Evolutionary conservation across 2,797 vertebrate genomes (phyloP), one percentile per base, ranked within the genome.

Genomic region (Neostethus bicornis): DNA sequence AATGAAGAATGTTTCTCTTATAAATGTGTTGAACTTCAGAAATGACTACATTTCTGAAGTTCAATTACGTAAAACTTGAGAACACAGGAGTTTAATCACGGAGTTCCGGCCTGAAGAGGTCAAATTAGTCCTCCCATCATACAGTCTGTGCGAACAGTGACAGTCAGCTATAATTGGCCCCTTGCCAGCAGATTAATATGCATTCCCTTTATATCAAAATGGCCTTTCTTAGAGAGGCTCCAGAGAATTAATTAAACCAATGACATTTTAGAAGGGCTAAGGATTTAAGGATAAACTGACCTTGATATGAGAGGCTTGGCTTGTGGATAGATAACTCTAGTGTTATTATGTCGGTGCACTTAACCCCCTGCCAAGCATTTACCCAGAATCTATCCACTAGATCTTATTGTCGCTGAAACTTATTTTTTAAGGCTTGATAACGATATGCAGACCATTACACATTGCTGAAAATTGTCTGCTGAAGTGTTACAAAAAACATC

Each of bases 191-290:
- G 72, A 85, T 86, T 86, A 84, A 86, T 85, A 84, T 66, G 75
- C 73, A 73, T 66, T 69, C 77, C 62, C 57, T 63, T 68, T 70
- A 70, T 76, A 80, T 86, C 81, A 74, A 78, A 85, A 74, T 51
- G 54, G 47, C 55, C 67, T 81, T 83, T 85, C 69, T 77, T 67
- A 64, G 53, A 19, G 57, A 70, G 26, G 44, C 78, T 86, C 79
- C 24, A 41, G 83, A 81, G 80, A 85, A 70, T 84, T 85, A 76
- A 87, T 89, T 89, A 88, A 88, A 81, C 19, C 5, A 0, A 62
- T 73, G 74, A 58, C 75, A 72, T 86, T 82, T 84, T 79, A 54
- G 45, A 32, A 79, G 61, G 47, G 39, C 55, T 28, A 2, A 29
- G 51, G 64, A 82, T 71, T 86, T 66, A 58, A 57, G 54, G 55